Conservation (phyloP, 2,113 vertebrate genomes). For the Amphiprion ocellaris region DNA sequence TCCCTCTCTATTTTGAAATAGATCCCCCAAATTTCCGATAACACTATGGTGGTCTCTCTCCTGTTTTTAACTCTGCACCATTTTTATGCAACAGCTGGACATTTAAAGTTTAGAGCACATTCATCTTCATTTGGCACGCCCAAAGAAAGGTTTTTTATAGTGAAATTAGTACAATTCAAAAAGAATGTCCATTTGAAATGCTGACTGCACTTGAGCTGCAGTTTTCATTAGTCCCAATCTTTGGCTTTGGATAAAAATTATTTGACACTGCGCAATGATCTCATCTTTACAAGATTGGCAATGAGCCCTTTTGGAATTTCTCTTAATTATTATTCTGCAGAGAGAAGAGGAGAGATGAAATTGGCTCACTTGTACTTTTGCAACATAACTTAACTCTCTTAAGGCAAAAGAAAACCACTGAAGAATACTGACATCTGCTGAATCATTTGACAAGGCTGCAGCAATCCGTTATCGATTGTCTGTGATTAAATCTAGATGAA, state of each 20-base stretch:
- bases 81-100: conserved; percentile 40
- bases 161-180: conserved; percentile 58
- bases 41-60: conserved; percentile 7
- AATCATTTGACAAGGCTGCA: conserved; percentile 76
- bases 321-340: conserved; percentile 80
- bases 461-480: conserved; percentile 57
- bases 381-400: conserved; percentile 75
- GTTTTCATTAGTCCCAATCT: conserved; percentile 76
- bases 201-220: conserved; percentile 67
- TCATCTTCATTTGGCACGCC: conserved; percentile 64
- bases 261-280: conserved; percentile 83
- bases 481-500: conserved; percentile 56
- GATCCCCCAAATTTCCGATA: not conserved
- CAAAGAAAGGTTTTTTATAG: conserved; percentile 47
- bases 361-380: conserved; percentile 76
- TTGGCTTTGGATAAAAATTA: conserved; percentile 69
- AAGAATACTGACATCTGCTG: conserved; percentile 78
- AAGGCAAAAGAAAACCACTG: conserved; percentile 61
- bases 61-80: conserved; percentile 35
- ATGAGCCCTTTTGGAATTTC: conserved; percentile 77
- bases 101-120: conserved; percentile 50
- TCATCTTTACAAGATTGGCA: conserved; percentile 83
- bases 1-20: conserved; percentile 8
- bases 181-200: conserved; percentile 68
- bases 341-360: conserved; percentile 72